Percentiles rank a stretch among this genome's conserved stretches.
phyloP scores from a whole-genome alignment of 2,888 invertebrate species.

The Selenia dentaria region DNA sequence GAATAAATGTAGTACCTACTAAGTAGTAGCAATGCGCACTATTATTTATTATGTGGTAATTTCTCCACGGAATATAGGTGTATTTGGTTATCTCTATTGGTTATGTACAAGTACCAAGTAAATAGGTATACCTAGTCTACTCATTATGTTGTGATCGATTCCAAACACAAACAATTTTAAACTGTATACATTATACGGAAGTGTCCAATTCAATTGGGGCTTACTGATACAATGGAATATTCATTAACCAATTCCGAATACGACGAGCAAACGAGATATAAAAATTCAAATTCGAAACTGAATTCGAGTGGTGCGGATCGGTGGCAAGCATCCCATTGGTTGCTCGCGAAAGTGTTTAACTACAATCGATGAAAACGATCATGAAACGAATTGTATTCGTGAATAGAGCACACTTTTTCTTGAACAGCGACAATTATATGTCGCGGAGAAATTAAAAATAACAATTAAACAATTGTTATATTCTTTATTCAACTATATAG shows the following conservation, averaged over 20 bases:
- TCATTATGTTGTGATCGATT: not conserved
- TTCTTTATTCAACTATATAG: too few species aligned
- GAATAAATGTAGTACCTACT: too few species aligned
- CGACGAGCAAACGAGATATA: conserved; percentile 2
- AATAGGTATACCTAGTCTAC: too few species aligned
- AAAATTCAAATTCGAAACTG: conserved; percentile 14
- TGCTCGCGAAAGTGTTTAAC: conserved; percentile 42
- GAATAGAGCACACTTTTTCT: too few species aligned
- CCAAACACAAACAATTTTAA: conserved; percentile 3
- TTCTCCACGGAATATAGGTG: too few species aligned
- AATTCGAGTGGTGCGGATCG: conserved; percentile 3
- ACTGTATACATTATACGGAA: conserved; percentile 15
- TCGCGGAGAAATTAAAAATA: too few species aligned
- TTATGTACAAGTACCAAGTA: too few species aligned
- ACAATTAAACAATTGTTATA: too few species aligned
- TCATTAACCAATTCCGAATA: conserved; percentile 17
- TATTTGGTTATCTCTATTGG: too few species aligned
- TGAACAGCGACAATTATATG: too few species aligned
- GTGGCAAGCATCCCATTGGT: conserved; percentile 22
- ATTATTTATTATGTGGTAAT: too few species aligned
- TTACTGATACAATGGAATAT: conserved; percentile 17
- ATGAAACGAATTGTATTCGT: conserved; percentile 28
- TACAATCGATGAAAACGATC: conserved; percentile 44
- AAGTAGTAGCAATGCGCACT: too few species aligned
- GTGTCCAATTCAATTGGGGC: conserved; percentile 5